A percentile compares a stretch with the other conserved stretches of the same genome.
These are phyloP conservation scores for Acronicta aceris DNA, from an alignment of 2,888 invertebrate species.

Conservation along the genomic window DNA sequence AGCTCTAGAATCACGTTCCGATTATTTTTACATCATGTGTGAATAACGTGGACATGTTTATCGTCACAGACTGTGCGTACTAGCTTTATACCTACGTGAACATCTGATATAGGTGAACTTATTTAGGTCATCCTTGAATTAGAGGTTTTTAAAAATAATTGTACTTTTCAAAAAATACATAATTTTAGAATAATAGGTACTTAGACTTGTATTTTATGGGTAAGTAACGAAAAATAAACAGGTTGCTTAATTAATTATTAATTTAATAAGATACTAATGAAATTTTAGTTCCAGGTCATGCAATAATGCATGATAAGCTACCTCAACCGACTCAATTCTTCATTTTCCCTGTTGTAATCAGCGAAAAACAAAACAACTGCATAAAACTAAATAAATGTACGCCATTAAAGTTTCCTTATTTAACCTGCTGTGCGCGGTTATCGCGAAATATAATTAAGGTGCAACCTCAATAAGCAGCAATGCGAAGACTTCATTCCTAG, in stretches of 20 bases:
- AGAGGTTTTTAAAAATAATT: constrained; percentile 2
- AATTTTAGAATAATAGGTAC: neutral
- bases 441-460: constrained; percentile 71
- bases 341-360: constrained; percentile 40
- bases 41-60: constrained; percentile 49
- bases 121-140: constrained; percentile 35
- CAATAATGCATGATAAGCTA: neutral
- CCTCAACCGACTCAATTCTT: constrained; percentile 17
- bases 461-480: constrained; percentile 71
- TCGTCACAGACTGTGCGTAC: constrained; percentile 36
- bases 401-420: constrained; percentile 53
- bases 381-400: constrained; percentile 50
- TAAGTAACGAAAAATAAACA: too few species aligned
- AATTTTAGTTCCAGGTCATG: constrained; percentile 7
- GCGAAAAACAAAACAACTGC: constrained; percentile 41
- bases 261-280: neutral
- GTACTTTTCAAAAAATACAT: constrained; percentile 4
- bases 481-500: constrained; percentile 68
- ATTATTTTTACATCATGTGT: constrained; percentile 47
- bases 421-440: constrained; percentile 53
- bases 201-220: too few species aligned
- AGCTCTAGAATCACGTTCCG: constrained; percentile 51
- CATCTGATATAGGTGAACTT: constrained; percentile 20
- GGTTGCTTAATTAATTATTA: neutral
- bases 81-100: constrained; percentile 20